Evolutionary conservation across 2,888 invertebrate species (phyloP), one percentile per base, ranked within the genome.

Genomic region (Drosophila pseudotalamancana): DNA sequence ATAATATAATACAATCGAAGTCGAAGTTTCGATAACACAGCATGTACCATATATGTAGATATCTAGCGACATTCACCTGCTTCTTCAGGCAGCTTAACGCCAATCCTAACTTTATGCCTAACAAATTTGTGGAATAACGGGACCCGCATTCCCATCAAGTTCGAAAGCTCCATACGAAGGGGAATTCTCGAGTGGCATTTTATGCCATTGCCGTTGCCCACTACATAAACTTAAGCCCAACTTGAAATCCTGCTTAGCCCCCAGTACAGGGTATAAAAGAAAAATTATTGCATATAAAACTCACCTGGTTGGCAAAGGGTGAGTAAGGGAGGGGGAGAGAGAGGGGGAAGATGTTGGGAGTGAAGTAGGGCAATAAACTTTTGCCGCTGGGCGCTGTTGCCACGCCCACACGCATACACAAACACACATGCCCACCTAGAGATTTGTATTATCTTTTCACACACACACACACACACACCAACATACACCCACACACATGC

Each of bases 281-380:
- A 77, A 82, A 81, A 80, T 79, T 62, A 81, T 80, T 73, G 73
- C 77, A 80, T 80, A 80, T 77, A 71, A 75, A 76, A 68, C 67
- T 77, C 77, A 75, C 70, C 79, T 77, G 64, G 61, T 48, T 19
- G 56, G 37, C 37, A 31, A 48, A 34, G 35, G 39, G 50, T 35
- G 45, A 18, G 39, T 9, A 5, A 9, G 2, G 16, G 4, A 6
- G 51, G 12, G 42, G 11, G 21, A 16, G 14, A 16, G 16, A 4
- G 37, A 11, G 14, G 18, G 34, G n/a, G 16, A 14, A 14, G 23
- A 48, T 63, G 43, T 11, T 39, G 34, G 51, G 27, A 49, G 39
- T 35, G 67, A 34, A 45, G 25, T 32, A 29, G 49, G 35, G 68
- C 77, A 80, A 77, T 79, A 68, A 81, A 78, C 81, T 81, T 78